These are phyloP conservation scores for Odontocolon sp. DNA, from an alignment of 2,888 invertebrate species.

Conservation along the genomic window DNA sequence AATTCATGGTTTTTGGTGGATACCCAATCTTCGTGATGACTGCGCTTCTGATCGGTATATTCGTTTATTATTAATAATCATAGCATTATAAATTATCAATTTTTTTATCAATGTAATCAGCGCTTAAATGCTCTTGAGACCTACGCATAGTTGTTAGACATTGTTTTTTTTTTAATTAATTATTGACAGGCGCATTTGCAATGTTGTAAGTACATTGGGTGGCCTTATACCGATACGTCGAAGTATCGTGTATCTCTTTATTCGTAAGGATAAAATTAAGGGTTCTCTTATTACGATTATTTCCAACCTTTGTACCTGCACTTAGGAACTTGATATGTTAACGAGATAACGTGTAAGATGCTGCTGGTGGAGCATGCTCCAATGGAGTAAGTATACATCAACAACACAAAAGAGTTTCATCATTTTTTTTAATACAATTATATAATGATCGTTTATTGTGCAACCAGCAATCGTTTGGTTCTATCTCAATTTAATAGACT, in stretches of 20 bases:
- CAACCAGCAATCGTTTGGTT: conserved; percentile 71
- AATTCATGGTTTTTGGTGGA: conserved; percentile 76
- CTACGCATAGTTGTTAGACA: conserved; percentile 45
- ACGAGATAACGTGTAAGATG: conserved; percentile 76
- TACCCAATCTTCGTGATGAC: conserved; percentile 75
- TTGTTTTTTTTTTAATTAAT: no score
- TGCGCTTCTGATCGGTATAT: conserved; percentile 77
- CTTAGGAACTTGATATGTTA: conserved; percentile 78
- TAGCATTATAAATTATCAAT: conserved; percentile 50
- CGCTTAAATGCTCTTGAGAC: conserved; percentile 48
- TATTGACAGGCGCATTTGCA: conserved; percentile 75
- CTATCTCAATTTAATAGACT: neutral
- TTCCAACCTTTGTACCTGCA: conserved; percentile 76
- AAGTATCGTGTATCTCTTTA: no score
- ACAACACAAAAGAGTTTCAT: conserved; percentile 49
- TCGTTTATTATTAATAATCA: conserved; percentile 67
- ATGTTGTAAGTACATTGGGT: conserved; percentile 80
- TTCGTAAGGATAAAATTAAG: no score
- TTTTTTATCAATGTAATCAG: conserved; percentile 31
- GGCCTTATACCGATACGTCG: conserved; percentile 69
- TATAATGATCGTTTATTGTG: conserved; percentile 67
- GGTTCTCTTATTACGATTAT: conserved; percentile 65
- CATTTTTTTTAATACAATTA: conserved; percentile 54
- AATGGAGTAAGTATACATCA: conserved; percentile 76
- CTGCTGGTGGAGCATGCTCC: conserved; percentile 74